Conservation (phyloP, 2,797 vertebrate species). For the Gallirallus australis region DNA sequence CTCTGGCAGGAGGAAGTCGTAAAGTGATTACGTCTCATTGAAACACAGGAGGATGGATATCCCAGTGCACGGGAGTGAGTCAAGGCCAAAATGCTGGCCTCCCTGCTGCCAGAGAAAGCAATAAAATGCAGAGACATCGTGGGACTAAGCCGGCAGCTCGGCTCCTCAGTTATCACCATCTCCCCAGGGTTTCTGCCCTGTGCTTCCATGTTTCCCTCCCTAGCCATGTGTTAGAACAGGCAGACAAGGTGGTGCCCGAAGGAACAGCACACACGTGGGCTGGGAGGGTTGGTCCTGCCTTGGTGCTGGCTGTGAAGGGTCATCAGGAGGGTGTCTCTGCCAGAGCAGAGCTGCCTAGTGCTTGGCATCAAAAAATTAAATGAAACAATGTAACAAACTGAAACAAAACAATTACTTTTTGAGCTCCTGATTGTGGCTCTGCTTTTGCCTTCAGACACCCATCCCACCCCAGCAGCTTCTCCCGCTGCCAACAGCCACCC, state of each 20-base stretch:
- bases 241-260: not conserved
- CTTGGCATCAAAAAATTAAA: not conserved
- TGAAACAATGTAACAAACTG: not conserved
- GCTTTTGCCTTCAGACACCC: not conserved
- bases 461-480: not conserved
- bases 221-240: not conserved
- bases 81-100: not conserved
- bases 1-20: not conserved
- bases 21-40: not conserved
- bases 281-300: not conserved
- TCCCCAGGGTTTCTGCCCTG: not conserved
- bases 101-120: not conserved
- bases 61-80: not conserved
- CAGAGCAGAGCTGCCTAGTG: not conserved
- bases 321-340: not conserved
- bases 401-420: not conserved
- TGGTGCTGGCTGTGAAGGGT: not conserved
- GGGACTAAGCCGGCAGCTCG: not conserved
- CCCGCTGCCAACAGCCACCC: not conserved
- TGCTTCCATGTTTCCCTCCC: not conserved
- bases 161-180: not conserved
- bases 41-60: not conserved
- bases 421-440: not conserved
- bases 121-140: not conserved
- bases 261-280: accelerated